Conservation (phyloP, 2,113 vertebrate genomes). For the Piprites chloris region DNA sequence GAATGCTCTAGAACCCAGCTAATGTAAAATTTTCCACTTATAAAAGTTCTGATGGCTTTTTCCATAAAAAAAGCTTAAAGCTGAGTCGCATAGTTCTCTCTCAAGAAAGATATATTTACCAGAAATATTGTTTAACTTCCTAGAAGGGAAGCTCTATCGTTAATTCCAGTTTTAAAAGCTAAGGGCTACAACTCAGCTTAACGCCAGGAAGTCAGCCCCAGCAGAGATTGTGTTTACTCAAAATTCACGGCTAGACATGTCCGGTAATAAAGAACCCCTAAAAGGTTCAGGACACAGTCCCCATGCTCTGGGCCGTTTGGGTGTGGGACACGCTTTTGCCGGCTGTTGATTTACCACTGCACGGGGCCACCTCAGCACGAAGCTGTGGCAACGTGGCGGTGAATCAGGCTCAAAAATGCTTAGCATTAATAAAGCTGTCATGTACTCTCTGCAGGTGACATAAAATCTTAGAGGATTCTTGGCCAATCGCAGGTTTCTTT, state of each 20-base stretch:
- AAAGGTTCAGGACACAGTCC: not conserved
- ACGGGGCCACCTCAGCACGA: fast-evolving
- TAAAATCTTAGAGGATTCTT: not conserved
- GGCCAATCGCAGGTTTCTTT: not conserved
- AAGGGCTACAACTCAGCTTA: not conserved
- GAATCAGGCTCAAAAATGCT: not conserved
- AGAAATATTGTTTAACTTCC: not conserved
- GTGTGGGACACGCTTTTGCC: not conserved
- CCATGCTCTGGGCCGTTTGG: fast-evolving
- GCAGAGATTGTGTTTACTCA: not conserved
- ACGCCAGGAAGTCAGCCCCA: not conserved
- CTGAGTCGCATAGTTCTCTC: not conserved
- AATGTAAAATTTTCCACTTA: not conserved
- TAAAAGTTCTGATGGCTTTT: not conserved
- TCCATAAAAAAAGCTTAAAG: not conserved
- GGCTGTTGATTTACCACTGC: fast-evolving
- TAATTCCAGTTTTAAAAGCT: not conserved
- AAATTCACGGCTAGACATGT: not conserved
- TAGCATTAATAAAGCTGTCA: not conserved
- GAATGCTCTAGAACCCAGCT: not conserved
- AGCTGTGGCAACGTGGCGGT: not conserved
- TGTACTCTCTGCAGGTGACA: constrained; percentile 21
- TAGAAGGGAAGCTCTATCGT: not conserved
- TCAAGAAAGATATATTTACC: not conserved
- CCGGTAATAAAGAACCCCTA: not conserved